These are phyloP conservation scores for Babyrousa celebensis DNA, from an alignment of 2,797 vertebrate species.

Conservation along the genomic window DNA sequence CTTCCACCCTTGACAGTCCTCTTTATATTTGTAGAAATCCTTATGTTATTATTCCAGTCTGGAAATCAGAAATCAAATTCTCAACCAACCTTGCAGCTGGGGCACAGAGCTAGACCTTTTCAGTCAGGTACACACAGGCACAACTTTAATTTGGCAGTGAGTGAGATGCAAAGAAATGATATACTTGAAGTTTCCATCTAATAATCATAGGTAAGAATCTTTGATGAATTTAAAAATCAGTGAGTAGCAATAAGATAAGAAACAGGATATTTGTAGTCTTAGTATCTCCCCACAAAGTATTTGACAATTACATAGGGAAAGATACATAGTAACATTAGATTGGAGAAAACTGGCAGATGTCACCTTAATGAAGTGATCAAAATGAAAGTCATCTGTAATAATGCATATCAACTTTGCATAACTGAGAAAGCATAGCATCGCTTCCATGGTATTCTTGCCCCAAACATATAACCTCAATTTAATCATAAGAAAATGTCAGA, in stretches of 20 bases:
- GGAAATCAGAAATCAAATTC: constrained; percentile 1
- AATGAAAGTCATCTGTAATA: background rate
- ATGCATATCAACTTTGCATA: background rate
- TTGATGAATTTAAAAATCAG: background rate
- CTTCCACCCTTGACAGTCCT: background rate
- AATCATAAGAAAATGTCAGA: background rate
- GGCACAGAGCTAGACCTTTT: background rate
- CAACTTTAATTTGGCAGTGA: constrained; percentile 10
- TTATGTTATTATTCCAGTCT: background rate
- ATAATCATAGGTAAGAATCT: background rate
- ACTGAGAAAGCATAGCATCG: background rate
- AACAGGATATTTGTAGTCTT: background rate
- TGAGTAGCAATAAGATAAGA: constrained; percentile 3
- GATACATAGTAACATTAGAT: background rate
- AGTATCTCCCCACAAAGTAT: background rate
- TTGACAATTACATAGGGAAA: background rate
- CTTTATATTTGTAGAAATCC: constrained; percentile 24
- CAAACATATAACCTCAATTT: background rate
- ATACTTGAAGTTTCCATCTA: background rate
- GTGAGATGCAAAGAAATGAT: background rate
- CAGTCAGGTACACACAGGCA: background rate
- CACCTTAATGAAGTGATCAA: constrained; percentile 4
- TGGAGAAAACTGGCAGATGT: background rate
- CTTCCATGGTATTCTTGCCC: background rate
- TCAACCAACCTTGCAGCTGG: background rate